Base-by-base conservation (phyloP, 1,140 invertebrate genomes). In the Halictus rubicundus region DNA sequence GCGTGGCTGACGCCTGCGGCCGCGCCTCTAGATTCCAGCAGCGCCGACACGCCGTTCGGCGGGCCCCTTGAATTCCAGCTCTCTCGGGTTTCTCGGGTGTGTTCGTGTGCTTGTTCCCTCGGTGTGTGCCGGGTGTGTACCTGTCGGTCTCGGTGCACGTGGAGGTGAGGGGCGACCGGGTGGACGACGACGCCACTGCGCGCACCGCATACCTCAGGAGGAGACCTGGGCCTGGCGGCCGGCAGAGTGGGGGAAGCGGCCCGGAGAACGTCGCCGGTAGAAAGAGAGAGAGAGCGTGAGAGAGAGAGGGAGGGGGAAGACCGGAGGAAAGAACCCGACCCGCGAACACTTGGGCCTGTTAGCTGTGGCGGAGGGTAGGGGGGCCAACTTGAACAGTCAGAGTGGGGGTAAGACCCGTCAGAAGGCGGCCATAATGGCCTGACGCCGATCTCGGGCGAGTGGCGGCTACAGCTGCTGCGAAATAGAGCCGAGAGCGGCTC, bases 401-500 rank as follows among this genome's bases (percentile, higher is more conserved):
- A 46, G 70, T 59, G 27, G 69, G 74, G 68, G 68, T 21, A 21
- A 77, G 84, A n/a, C 68, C 42, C 66, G 68, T 66, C 87, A 89
- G 88, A 88, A 90, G 88, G 88, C 88, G 87, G 90, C 90, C 90
- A 92, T 92, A 90, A 91, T 92, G 90, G 90, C 70, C 80, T 92
- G 88, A 92, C 87, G 87, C 85, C 49, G 87, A 89, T 90, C 88
- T 89, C 84, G 75, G 76, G 83, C 84, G 83, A 85, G 66, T 82
- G 71, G 87, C 90, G 81, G 90, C 87, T 91, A 89, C 89, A 89
- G 90, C 90, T 90, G 91, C 90, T 91, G 91, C 87, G 86, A 91
- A 91, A 91, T 87, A 87, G 49, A 52, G 81, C 82, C 75, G 78
- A 70, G 82, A 84, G 80, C 71, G 86, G 61, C 82, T 87, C 83